These are phyloP conservation scores for Microctonus hyperodae DNA, from an alignment of 2,888 invertebrate species.

Conservation along the genomic window DNA sequence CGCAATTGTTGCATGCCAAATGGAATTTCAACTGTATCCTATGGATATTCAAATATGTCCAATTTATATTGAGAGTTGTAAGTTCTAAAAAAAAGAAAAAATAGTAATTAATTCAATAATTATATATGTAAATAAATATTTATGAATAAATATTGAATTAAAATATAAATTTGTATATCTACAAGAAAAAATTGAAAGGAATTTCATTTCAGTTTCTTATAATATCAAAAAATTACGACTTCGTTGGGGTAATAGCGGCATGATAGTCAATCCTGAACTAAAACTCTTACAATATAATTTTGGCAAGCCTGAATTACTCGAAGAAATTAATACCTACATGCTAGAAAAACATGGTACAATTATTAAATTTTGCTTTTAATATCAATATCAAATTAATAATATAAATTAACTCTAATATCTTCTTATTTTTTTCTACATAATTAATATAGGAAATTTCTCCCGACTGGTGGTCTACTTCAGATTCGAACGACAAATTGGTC, in stretches of 20 bases:
- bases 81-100: conserved; percentile 58
- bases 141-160: background rate
- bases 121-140: background rate
- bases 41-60: conserved; percentile 88
- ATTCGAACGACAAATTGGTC: conserved; percentile 84
- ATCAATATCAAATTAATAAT: background rate
- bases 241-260: conserved; percentile 78
- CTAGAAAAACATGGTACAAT: conserved; percentile 75
- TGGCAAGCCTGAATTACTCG: conserved; percentile 74
- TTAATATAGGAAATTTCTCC: conserved; percentile 76
- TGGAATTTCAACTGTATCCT: conserved; percentile 86
- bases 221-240: conserved; percentile 78
- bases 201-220: conserved; percentile 73
- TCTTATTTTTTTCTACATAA: background rate
- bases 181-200: no score
- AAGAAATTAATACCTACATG: conserved; percentile 77
- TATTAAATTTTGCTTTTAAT: background rate
- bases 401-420: conserved; percentile 32
- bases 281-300: conserved; percentile 83
- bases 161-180: no score
- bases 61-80: conserved; percentile 85
- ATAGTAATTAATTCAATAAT: background rate
- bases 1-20: conserved; percentile 85
- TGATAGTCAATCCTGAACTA: conserved; percentile 80
- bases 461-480: conserved; percentile 79